Base-by-base conservation (phyloP, 2,113 vertebrate genomes). In the Alethe castanea region DNA sequence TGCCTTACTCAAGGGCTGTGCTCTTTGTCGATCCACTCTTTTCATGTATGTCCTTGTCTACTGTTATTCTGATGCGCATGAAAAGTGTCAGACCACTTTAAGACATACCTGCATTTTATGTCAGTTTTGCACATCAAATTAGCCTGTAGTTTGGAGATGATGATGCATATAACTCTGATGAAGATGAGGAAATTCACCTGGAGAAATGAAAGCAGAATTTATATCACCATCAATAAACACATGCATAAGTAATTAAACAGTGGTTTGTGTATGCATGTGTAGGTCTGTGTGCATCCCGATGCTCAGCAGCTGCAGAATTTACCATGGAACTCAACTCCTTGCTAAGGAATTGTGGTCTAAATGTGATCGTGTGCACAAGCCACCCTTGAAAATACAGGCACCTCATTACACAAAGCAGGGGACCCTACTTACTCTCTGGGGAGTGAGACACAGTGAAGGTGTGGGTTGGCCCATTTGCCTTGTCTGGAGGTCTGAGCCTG, bases 131-230 rank as follows among this genome's bases (percentile, higher is more conserved):
- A 98, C 98, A 99, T 99, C 94, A 99, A 97, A 80, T 99, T 98
- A 90, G 99, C 98, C 85, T 98, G 98, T 69, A 99, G 98, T 92
- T 99, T 99, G 81, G 99, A 98, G 60, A 99, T 97, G 73, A 99
- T 98, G 20, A 99, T 98, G 83, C 97, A 98, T 93, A 99, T 98
- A 93, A 99, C 99, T 88, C 98, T 98, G 91, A 99, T 96, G 81
- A 99, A 99, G 96, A 99, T 98, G 88, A 98, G 98, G 87, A 99
- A 98, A 95, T 99, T 99, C 78, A 99, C 97, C 99, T 99, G 95
- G 26, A 82, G 56, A 92, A 85, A 94, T 83, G 29, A 70, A 82
- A 87, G 5, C 60, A 57, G 6, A 23, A 24, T 57, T 69, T 71
- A 12, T n/a, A 74, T 47, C 6, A 54, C n/a, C 19, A 82, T 80